phyloP scores from a whole-genome alignment of 2,113 vertebrate genomes.

The Dasypus novemcinctus region DNA sequence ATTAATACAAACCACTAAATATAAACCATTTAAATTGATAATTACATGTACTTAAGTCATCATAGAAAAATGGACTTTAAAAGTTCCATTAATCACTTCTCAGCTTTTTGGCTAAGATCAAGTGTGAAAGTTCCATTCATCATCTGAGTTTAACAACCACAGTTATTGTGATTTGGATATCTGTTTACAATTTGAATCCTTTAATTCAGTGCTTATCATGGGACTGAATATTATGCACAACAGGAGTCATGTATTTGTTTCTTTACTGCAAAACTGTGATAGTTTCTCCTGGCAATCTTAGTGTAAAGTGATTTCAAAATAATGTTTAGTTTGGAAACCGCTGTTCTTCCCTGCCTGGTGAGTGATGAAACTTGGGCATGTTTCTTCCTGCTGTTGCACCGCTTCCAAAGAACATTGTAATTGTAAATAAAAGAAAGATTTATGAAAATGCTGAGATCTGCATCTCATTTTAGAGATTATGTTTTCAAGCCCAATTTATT shows the following conservation, averaged over 20 bases:
- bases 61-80: slow-evolving; percentile 1
- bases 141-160: slow-evolving; percentile 19
- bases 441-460: not conserved
- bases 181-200: not conserved
- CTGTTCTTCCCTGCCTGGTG: slow-evolving; percentile 29
- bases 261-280: not conserved
- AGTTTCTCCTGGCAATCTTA: slow-evolving; percentile 42
- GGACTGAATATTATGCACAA: not conserved
- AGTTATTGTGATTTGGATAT: not conserved
- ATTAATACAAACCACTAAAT: not conserved
- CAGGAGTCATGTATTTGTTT: slow-evolving; percentile 44
- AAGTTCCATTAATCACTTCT: not conserved
- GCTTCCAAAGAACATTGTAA: slow-evolving; percentile 44
- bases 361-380: slow-evolving; percentile 29
- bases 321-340: slow-evolving; percentile 55
- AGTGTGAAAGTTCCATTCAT: not conserved
- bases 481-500: slow-evolving; percentile 15
- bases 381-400: slow-evolving; percentile 31
- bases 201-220: slow-evolving; percentile 41
- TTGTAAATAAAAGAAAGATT: slow-evolving; percentile 45
- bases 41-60: slow-evolving; percentile 7
- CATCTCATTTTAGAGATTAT: slow-evolving; percentile 53
- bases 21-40: slow-evolving; percentile 38
- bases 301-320: slow-evolving; percentile 57
- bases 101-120: too few relatives aligned